These are phyloP conservation scores for Helogale parvula DNA, from an alignment of 2,113 vertebrate genomes.

Conservation along the genomic window DNA sequence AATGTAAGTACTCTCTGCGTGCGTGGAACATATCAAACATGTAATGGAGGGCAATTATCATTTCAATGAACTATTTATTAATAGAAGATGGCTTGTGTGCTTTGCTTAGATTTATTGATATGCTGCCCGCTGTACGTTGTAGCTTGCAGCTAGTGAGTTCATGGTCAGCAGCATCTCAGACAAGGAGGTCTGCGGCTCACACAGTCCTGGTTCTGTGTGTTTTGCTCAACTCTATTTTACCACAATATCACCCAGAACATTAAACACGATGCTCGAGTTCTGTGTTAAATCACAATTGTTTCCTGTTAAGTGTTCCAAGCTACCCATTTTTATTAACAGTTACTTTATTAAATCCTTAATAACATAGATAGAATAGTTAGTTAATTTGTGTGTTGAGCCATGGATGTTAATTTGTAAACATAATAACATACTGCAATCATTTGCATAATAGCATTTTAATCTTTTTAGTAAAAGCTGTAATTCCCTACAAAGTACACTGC, in stretches of 20 bases:
- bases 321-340: constrained; percentile 88
- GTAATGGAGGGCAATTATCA: constrained; percentile 71
- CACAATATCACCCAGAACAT: constrained; percentile 85
- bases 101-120: constrained; percentile 61
- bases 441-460: constrained; percentile 93
- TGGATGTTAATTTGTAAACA: constrained; percentile 92
- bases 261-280: constrained; percentile 84
- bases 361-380: constrained; percentile 91
- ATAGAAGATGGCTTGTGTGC: neutral
- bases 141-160: constrained; percentile 58
- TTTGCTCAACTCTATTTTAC: constrained; percentile 83
- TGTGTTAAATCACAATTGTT: constrained; percentile 85
- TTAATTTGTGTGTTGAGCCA: constrained; percentile 92
- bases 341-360: constrained; percentile 92
- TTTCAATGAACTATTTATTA: constrained; percentile 74
- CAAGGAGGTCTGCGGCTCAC: constrained; percentile 37
- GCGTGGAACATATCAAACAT: constrained; percentile 69
- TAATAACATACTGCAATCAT: constrained; percentile 92
- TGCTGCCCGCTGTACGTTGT: neutral
- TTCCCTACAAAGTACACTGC: constrained; percentile 90
- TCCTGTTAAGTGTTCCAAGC: constrained; percentile 86
- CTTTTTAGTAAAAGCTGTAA: constrained; percentile 92
- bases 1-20: constrained; percentile 41
- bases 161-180: neutral
- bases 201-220: constrained; percentile 58